Percentiles rank a stretch among this genome's conserved stretches.
These are phyloP conservation scores for Aptenodytes patagonicus DNA, from an alignment of 2,113 vertebrate species.

Conservation along the genomic window DNA sequence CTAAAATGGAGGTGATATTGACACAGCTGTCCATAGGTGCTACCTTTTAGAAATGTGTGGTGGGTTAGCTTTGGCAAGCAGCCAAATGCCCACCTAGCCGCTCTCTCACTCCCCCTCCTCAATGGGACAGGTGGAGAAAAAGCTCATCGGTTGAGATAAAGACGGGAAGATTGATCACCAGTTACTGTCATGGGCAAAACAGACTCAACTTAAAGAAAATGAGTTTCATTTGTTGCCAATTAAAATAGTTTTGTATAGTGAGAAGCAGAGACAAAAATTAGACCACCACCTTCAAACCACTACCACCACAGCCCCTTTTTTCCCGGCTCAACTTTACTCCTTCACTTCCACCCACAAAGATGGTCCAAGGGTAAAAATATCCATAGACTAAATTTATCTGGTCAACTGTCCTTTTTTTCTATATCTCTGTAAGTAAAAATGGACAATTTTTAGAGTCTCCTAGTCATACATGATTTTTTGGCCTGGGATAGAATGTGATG, in stretches of 20 bases:
- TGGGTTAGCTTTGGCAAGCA: not conserved
- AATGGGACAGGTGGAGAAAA: not conserved
- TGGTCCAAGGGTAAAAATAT: not conserved
- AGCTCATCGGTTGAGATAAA: not conserved
- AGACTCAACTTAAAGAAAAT: not conserved
- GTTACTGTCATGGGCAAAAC: not conserved
- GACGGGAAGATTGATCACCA: not conserved
- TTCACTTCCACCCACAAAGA: not conserved
- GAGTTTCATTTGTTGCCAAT: not conserved
- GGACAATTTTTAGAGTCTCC: not conserved
- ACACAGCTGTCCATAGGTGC: not conserved
- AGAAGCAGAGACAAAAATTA: not conserved
- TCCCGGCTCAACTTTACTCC: not conserved
- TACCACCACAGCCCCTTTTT: not conserved
- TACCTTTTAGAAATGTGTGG: not conserved
- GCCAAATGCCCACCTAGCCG: not conserved
- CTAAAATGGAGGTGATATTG: not conserved
- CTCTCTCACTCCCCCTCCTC: not conserved
- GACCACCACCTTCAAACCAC: not conserved
- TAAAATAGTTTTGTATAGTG: not conserved
- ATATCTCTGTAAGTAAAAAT: not conserved
- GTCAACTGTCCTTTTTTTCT: not conserved
- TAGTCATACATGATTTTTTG: not conserved
- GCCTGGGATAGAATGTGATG: not conserved
- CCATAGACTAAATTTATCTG: not conserved